phyloP scores from a whole-genome alignment of 2,797 vertebrate species.

The Coregonus suidteri region DNA sequence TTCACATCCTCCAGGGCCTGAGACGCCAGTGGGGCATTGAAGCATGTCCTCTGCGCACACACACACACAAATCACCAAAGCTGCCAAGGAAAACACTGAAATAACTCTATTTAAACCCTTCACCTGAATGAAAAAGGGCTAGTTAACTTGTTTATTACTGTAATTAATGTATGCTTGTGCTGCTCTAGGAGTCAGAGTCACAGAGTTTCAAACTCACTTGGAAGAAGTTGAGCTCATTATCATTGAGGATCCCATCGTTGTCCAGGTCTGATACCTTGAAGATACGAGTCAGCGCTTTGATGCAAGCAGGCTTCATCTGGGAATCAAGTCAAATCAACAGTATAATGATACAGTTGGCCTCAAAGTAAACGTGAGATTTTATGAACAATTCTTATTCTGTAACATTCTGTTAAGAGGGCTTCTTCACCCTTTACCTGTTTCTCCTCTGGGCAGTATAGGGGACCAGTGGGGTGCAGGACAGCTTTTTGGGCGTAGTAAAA shows the following conservation, averaged over 20 bases:
- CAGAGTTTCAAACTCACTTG: slow-evolving; percentile 76
- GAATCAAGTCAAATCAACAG: background rate
- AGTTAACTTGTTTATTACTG: background rate
- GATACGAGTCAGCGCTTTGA: slow-evolving; percentile 91
- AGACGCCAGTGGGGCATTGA: slow-evolving; percentile 90
- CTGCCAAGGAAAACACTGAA: background rate
- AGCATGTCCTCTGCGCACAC: slow-evolving; percentile 86
- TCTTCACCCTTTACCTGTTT: slow-evolving; percentile 80
- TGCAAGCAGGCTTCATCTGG: slow-evolving; percentile 91
- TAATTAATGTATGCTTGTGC: background rate
- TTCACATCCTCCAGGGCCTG: slow-evolving; percentile 96
- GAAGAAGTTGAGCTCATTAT: slow-evolving; percentile 94
- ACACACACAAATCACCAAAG: background rate
- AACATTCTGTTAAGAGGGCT: background rate
- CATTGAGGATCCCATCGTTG: slow-evolving; percentile 92
- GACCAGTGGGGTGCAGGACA: slow-evolving; percentile 93
- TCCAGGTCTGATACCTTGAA: slow-evolving; percentile 96
- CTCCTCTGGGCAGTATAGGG: slow-evolving; percentile 93
- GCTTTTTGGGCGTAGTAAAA: slow-evolving; percentile 98
- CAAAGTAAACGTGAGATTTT: background rate
- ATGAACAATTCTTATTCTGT: background rate
- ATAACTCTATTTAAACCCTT: background rate
- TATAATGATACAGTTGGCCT: background rate
- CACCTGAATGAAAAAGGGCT: background rate
- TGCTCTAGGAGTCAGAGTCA: background rate